A percentile compares a stretch with the other conserved stretches of the same genome.
These are phyloP conservation scores for Irena cyanogastra DNA, from an alignment of 2,113 vertebrate genomes.

Conservation along the genomic window DNA sequence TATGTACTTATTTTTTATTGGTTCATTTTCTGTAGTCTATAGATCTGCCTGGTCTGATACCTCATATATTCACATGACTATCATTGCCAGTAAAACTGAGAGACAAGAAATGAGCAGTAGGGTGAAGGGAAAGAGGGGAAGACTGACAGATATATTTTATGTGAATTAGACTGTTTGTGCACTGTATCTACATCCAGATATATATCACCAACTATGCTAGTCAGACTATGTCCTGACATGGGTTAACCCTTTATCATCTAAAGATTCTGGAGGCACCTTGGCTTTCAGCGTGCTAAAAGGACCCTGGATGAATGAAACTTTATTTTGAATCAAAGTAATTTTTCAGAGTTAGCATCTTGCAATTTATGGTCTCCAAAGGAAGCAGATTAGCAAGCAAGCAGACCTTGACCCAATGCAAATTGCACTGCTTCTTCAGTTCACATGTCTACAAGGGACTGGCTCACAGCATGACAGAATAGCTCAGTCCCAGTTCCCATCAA, in stretches of 20 bases:
- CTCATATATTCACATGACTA: not conserved
- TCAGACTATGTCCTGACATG: not conserved
- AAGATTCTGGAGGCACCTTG: not conserved
- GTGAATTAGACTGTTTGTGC: not conserved
- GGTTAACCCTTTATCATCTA: not conserved
- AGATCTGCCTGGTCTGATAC: not conserved
- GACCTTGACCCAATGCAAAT: not conserved
- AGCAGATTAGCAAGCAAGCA: not conserved
- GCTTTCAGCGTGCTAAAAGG: not conserved
- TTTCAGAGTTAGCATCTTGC: not conserved
- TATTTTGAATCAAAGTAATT: not conserved
- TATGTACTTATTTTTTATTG: not conserved
- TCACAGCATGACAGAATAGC: not conserved
- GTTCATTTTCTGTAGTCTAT: not conserved
- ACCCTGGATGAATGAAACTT: not conserved
- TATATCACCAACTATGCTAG: not conserved
- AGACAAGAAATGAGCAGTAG: not conserved
- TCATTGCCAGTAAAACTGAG: not conserved
- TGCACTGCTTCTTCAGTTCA: not conserved
- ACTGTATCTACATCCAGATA: not conserved
- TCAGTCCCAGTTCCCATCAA: slow-evolving; percentile 46
- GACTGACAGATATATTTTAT: not conserved
- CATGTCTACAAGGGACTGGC: not conserved
- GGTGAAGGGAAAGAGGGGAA: not conserved
- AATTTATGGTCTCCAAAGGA: not conserved